phyloP scores from a whole-genome alignment of 2,888 invertebrate genomes.

The Dynastes hyllus region DNA sequence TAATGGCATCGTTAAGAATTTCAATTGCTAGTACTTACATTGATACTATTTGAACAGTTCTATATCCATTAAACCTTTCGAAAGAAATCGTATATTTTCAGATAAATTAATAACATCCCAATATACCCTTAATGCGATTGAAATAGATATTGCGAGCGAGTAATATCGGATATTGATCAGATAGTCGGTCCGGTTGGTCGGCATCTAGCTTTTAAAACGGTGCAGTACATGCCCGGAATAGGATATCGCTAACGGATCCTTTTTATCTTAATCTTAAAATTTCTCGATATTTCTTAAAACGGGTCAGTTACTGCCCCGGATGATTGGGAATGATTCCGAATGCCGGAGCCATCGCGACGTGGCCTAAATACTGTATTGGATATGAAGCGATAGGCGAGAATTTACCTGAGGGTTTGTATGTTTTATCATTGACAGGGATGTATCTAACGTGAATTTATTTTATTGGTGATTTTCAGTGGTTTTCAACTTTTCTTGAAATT shows the following conservation, averaged over 20 bases:
- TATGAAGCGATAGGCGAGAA: not conserved
- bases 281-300: constrained; percentile 18
- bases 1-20: too few species aligned
- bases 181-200: not conserved
- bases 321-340: constrained; percentile 12
- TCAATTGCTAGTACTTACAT: too few species aligned
- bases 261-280: not conserved
- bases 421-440: not conserved
- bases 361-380: constrained; percentile 2
- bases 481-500: too few species aligned
- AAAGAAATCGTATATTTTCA: too few species aligned
- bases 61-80: too few species aligned
- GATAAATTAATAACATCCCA: constrained; percentile 8
- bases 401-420: not conserved
- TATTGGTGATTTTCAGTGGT: too few species aligned
- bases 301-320: constrained; percentile 21
- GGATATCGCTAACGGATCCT: not conserved
- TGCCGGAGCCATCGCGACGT: constrained; percentile 19
- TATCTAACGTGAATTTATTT: not conserved
- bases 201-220: not conserved
- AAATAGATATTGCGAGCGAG: not conserved
- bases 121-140: not conserved
- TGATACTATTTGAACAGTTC: too few species aligned
- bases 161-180: constrained; percentile 2
- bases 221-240: constrained; percentile 4